Percentiles rank a stretch among this genome's conserved stretches.
These are phyloP conservation scores for Sialis lutaria DNA, from an alignment of 2,888 invertebrate genomes.

Conservation along the genomic window DNA sequence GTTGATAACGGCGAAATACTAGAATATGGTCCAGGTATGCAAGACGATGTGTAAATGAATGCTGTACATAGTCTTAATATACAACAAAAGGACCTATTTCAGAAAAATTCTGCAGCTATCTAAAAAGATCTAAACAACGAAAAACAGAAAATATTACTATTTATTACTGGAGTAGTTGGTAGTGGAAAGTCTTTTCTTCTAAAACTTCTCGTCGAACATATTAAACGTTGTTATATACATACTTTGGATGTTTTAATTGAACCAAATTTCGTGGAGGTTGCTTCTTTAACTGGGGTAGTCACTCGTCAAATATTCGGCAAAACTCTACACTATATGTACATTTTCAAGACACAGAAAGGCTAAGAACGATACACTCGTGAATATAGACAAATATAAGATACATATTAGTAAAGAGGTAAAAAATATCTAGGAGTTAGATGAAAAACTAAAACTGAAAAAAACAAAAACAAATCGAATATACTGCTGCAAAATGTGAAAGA, in stretches of 20 bases:
- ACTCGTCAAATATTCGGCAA: constrained; percentile 7
- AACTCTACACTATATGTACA: constrained; percentile 10
- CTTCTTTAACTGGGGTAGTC: constrained; percentile 4
- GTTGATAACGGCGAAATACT: constrained; percentile 1
- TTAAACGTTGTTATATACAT: constrained; percentile 10
- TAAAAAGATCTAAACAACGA: background rate
- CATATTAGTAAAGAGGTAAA: no score
- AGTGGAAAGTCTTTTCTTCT: constrained; percentile 12
- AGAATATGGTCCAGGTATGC: constrained; percentile 4
- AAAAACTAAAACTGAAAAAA: no score
- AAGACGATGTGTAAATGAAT: background rate
- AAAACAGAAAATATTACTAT: background rate
- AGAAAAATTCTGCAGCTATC: constrained; percentile 6
- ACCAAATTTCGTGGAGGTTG: constrained; percentile 8
- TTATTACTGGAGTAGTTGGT: constrained; percentile 13
- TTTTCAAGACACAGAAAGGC: no score
- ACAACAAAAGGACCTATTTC: constrained; percentile 7
- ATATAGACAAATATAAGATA: no score
- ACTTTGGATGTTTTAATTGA: constrained; percentile 4
- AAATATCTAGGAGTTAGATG: no score
- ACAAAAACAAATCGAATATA: no score
- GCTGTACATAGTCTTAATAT: constrained; percentile 7
- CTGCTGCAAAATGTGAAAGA: no score
- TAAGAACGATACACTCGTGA: no score
- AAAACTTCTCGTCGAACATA: constrained; percentile 15